Percentiles rank a stretch among this genome's conserved stretches.
Conservation (phyloP, 2,888 invertebrate genomes). For the Eulithis testata region DNA sequence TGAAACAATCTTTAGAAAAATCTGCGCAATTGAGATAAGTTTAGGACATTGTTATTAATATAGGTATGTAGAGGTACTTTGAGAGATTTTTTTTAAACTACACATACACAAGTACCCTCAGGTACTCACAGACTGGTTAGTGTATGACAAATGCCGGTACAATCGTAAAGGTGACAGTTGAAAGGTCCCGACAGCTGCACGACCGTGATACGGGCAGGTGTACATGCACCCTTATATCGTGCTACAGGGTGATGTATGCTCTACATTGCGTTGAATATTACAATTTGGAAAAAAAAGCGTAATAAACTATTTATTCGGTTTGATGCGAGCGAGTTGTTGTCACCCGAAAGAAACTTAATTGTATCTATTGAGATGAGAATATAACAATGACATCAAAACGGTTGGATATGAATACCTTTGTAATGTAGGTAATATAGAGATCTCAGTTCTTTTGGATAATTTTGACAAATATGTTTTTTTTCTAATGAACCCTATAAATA, state of each 20-base stretch:
- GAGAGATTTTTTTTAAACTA: background rate
- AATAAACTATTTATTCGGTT: background rate
- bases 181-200: slow-evolving; percentile 65
- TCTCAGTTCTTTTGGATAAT: too few species aligned
- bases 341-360: slow-evolving; percentile 11
- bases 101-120: slow-evolving; percentile 23
- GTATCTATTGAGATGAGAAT: background rate
- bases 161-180: slow-evolving; percentile 50
- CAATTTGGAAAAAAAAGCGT: background rate
- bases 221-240: slow-evolving; percentile 44
- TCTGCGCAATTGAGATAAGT: background rate
- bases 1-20: background rate
- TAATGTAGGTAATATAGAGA: too few species aligned
- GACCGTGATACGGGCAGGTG: slow-evolving; percentile 72
- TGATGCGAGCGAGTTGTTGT: background rate
- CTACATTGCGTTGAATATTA: slow-evolving; percentile 43
- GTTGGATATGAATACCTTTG: background rate
- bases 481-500: too few species aligned
- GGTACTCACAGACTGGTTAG: slow-evolving; percentile 22
- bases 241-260: slow-evolving; percentile 41
- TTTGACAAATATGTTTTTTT: too few species aligned
- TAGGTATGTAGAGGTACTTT: background rate
- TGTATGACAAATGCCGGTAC: slow-evolving; percentile 33
- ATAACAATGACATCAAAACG: background rate
- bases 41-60: too few species aligned